Base-by-base conservation (phyloP, 1,140 invertebrate species). In the Drosophila pandora region DNA sequence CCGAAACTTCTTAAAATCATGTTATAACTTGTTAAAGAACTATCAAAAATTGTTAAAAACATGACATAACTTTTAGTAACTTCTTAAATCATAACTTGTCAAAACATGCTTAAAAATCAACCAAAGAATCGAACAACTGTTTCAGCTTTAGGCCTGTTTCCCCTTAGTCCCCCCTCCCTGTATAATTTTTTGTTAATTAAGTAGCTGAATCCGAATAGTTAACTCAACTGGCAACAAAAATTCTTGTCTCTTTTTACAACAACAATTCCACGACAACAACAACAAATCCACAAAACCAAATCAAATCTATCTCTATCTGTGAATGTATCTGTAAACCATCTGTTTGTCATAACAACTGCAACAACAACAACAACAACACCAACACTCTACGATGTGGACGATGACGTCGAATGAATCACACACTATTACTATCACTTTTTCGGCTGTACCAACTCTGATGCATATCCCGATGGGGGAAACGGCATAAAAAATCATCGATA, bases 321-420 rank as follows among this genome's bases (percentile, higher is more conserved):
- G 37, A 59, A 25, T 69, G 52, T 74, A 47, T 80, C 59, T 76
- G 50, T 76, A 69, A 61, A 78, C 64, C 75, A 83, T 83, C 50
- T 88, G 59, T 88, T 65, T 87, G 79, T 88, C 79, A 69, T 79
- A 83, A 71, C 62, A 69, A 75, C 75, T 49, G 45, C 80, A 68
- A 62, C 74, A 74, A 64, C 75, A 54, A 75, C 67, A 48, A 78
- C 76, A 57, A 79, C 55, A 21, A 70, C 69, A 64, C 60, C 43
- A 45, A 39, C 49, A 79, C 71, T 5, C 45, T 25, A 52, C 54
- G 67, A 87, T 90, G 84, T 83, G 80, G 84, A 89, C 76, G 84
- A 89, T 90, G 84, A 89, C 85, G 84, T 90, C 85, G 85, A 89
- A 89, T 78, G 80, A 84, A 69, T 84, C 83, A 77, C 61, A 37